Evolutionary conservation across 35 echinoderm and acorn worm species (phyloP).

Genomic region (Amphiura filiformis): DNA sequence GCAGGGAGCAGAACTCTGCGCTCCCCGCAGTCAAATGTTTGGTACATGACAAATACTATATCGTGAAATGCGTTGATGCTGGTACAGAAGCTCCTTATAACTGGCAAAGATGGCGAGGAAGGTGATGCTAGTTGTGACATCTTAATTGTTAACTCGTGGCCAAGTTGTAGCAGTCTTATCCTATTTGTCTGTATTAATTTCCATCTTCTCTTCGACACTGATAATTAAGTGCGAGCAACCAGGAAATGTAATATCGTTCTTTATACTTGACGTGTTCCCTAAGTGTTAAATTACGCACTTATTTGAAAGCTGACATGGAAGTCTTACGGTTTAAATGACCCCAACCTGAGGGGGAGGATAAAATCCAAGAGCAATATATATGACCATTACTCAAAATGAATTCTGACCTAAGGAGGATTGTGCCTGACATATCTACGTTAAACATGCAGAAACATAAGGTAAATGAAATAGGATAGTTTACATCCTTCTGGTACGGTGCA

Average conservation of each 20-base stretch:
- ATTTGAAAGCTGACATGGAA: neutral
- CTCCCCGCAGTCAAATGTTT: too few species aligned
- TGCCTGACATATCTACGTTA: neutral
- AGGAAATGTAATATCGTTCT: neutral
- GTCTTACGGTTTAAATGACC: neutral
- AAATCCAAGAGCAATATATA: neutral
- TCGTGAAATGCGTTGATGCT: too few species aligned
- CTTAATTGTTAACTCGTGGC: too few species aligned
- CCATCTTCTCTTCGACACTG: neutral
- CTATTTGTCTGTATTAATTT: too few species aligned
- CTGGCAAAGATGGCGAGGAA: too few species aligned
- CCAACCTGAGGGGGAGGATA: neutral
- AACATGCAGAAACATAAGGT: neutral
- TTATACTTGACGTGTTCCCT: neutral
- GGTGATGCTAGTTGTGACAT: too few species aligned
- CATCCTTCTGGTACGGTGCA: too few species aligned
- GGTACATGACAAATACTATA: too few species aligned
- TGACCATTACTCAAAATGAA: slow-evolving; percentile 1
- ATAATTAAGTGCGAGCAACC: neutral
- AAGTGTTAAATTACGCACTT: slow-evolving; percentile 7
- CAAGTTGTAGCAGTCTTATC: too few species aligned
- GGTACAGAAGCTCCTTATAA: too few species aligned
- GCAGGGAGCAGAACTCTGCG: too few species aligned
- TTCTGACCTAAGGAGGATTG: neutral
- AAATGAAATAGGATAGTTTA: too few species aligned